Percentiles rank a stretch among this genome's conserved stretches.
phyloP scores from a whole-genome alignment of 2,113 vertebrate species.

The Tretioscincus oriximinensis region DNA sequence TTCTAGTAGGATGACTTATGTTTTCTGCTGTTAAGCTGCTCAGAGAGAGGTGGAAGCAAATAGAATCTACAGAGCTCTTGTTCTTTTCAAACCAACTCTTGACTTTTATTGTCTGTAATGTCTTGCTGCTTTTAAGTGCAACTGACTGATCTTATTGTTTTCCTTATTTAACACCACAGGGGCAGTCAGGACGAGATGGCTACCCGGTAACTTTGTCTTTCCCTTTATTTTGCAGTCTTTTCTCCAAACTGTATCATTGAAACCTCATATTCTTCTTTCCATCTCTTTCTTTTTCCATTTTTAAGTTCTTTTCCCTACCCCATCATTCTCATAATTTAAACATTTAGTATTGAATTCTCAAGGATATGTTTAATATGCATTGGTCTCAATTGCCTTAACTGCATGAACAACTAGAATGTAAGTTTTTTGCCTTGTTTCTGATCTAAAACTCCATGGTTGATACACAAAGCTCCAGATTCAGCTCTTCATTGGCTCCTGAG shows the following conservation, averaged over 20 bases:
- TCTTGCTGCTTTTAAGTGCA: slow-evolving; percentile 47
- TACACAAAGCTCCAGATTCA: not conserved
- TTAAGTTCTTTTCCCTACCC: not conserved
- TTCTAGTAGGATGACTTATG: not conserved
- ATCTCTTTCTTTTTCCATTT: not conserved
- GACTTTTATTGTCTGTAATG: slow-evolving; percentile 40
- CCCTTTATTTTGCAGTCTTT: slow-evolving; percentile 55
- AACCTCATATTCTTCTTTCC: slow-evolving; percentile 14
- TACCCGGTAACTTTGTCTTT: slow-evolving; percentile 91
- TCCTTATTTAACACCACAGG: slow-evolving; percentile 86
- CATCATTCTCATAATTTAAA: not conserved
- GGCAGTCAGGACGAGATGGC: slow-evolving; percentile 94
- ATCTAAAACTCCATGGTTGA: not conserved
- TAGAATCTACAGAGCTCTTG: not conserved
- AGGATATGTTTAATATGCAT: not conserved
- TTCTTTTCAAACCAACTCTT: not conserved
- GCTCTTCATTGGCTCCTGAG: not conserved
- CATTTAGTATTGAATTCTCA: slow-evolving; percentile 7
- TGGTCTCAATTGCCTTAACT: not conserved
- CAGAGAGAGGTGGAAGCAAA: too few relatives aligned
- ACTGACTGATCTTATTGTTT: slow-evolving; percentile 73
- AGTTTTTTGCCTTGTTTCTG: not conserved
- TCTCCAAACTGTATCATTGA: slow-evolving; percentile 39
- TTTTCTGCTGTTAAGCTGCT: not conserved
- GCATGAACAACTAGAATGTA: not conserved